phyloP scores from a whole-genome alignment of 2,113 vertebrate species.

The Addax nasomaculatus region DNA sequence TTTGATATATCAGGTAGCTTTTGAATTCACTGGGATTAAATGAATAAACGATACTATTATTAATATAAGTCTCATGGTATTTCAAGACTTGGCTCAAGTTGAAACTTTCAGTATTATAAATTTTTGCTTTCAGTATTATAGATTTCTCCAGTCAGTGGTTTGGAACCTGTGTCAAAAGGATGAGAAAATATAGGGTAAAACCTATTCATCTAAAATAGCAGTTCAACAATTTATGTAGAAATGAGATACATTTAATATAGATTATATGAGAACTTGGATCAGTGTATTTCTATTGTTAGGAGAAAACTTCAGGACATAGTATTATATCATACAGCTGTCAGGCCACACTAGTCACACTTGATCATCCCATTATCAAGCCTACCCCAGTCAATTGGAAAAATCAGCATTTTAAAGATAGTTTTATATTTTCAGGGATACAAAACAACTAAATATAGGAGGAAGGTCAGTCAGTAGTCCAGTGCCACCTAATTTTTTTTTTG shows the following conservation, averaged over 20 bases:
- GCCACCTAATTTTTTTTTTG: neutral
- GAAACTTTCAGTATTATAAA: conserved; percentile 63
- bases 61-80: conserved; percentile 47
- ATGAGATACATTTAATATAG: conserved; percentile 21
- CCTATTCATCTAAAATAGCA: conserved; percentile 16
- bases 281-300: conserved; percentile 15
- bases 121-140: conserved; percentile 63
- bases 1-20: conserved; percentile 33
- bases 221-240: neutral
- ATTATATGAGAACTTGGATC: neutral
- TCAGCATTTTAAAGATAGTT: neutral
- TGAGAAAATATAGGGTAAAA: conserved; percentile 42
- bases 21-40: conserved; percentile 47
- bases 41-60: conserved; percentile 50
- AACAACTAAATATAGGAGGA: neutral
- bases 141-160: conserved; percentile 53
- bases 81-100: conserved; percentile 57
- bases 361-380: neutral
- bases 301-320: neutral
- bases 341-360: neutral
- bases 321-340: neutral
- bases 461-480: neutral
- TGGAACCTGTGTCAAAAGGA: conserved; percentile 36
- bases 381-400: neutral
- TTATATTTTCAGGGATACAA: neutral